Evolutionary conservation across 2,113 vertebrate species (phyloP).

Genomic region (Perca flavescens): DNA sequence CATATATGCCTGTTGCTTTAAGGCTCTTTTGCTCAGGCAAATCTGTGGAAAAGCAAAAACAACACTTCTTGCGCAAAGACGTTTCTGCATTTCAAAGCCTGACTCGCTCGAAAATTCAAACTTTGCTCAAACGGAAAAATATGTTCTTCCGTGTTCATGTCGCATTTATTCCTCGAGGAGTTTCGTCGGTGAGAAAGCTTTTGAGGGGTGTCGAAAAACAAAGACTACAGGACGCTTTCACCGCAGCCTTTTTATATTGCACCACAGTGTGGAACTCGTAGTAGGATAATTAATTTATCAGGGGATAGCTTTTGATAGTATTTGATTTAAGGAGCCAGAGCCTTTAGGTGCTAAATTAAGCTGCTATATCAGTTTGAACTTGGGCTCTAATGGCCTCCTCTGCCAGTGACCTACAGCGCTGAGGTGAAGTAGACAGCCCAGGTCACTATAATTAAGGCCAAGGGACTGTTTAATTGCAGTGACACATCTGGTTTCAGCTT

Average conservation of each 20-base stretch:
- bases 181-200: slow-evolving; percentile 44
- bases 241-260: slow-evolving; percentile 41
- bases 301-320: slow-evolving; percentile 90
- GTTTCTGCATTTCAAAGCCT: slow-evolving; percentile 30
- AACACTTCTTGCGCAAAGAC: background rate
- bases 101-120: slow-evolving; percentile 13
- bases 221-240: slow-evolving; percentile 40
- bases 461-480: slow-evolving; percentile 97
- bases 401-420: slow-evolving; percentile 92
- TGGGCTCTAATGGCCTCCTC: slow-evolving; percentile 95
- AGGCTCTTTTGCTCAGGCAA: slow-evolving; percentile 38
- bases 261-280: slow-evolving; percentile 53
- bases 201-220: slow-evolving; percentile 46
- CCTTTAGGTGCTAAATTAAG: slow-evolving; percentile 99
- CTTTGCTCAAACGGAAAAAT: slow-evolving; percentile 41
- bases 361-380: slow-evolving; percentile 96
- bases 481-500: slow-evolving; percentile 96
- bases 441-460: slow-evolving; percentile 98
- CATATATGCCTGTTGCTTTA: slow-evolving; percentile 65
- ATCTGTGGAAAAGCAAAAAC: slow-evolving; percentile 11
- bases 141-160: background rate
- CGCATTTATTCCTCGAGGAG: slow-evolving; percentile 37
- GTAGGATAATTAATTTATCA: slow-evolving; percentile 94
- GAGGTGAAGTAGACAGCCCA: slow-evolving; percentile 88
- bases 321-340: slow-evolving; percentile 97